These are phyloP conservation scores for Centruroides vittatus DNA, from an alignment of 1,140 invertebrate species.

Conservation along the genomic window DNA sequence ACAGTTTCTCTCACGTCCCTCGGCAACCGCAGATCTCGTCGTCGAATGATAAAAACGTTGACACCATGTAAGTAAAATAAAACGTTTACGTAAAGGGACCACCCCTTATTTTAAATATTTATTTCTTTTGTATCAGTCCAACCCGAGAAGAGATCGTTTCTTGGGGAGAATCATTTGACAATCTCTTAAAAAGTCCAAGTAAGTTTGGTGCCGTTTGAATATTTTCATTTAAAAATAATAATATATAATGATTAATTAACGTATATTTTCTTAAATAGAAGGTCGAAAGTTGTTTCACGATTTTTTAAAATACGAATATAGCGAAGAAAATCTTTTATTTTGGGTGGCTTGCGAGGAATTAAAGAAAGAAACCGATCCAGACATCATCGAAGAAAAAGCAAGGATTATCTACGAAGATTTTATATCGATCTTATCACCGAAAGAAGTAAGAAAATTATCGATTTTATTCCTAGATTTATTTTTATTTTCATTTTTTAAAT, in stretches of 20 bases:
- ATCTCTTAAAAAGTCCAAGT: constrained; percentile 79
- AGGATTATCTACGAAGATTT: constrained; percentile 98
- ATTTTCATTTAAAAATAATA: too few species aligned
- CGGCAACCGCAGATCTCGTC: too few species aligned
- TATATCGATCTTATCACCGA: constrained; percentile 97
- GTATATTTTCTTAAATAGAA: constrained; percentile 27
- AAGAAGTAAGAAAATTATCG: constrained; percentile 59
- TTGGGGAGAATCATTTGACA: constrained; percentile 93
- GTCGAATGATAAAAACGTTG: too few species aligned
- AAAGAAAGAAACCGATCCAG: constrained; percentile 82
- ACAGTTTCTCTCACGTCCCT: too few species aligned
- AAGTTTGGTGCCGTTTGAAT: constrained; percentile 23
- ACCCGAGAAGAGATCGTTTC: constrained; percentile 79
- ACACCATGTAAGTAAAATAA: too few species aligned
- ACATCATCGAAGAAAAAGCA: constrained; percentile 90
- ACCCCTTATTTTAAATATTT: too few species aligned
- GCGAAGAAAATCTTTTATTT: constrained; percentile 99
- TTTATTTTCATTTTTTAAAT: too few species aligned
- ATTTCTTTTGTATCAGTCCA: constrained; percentile 45
- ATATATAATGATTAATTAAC: too few species aligned
- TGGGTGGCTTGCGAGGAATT: constrained; percentile 98
- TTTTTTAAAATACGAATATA: constrained; percentile 96
- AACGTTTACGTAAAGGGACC: too few species aligned
- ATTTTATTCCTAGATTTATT: too few species aligned
- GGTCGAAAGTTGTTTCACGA: constrained; percentile 95